phyloP scores from a whole-genome alignment of 2,888 invertebrate species.

The Malthinus flaveolus region DNA sequence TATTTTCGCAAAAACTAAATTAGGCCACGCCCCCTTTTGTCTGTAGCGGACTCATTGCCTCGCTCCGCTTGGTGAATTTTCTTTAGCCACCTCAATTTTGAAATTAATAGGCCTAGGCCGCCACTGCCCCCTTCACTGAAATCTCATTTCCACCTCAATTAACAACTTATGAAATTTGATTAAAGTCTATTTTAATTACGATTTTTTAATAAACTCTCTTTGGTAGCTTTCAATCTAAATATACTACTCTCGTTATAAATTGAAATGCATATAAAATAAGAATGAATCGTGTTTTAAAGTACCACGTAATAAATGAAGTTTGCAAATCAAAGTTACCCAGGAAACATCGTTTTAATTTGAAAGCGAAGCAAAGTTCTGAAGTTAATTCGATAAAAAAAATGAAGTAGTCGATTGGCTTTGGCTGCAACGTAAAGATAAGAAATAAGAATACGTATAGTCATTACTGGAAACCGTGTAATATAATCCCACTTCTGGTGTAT shows the following conservation, averaged over 20 bases:
- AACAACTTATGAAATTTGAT: too few relatives aligned
- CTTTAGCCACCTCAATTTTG: too few relatives aligned
- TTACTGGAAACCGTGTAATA: conserved; percentile 38
- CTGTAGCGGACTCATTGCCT: too few relatives aligned
- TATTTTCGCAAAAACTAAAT: too few relatives aligned
- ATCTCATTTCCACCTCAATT: too few relatives aligned
- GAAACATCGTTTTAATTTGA: conserved; percentile 17
- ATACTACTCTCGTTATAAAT: neutral
- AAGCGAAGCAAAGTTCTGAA: conserved; percentile 20
- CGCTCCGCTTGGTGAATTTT: too few relatives aligned
- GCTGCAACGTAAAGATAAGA: conserved; percentile 38
- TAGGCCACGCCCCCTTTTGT: too few relatives aligned
- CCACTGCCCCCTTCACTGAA: too few relatives aligned
- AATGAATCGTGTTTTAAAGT: conserved; percentile 10
- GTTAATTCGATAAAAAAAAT: conserved; percentile 23
- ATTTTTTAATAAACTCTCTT: too few relatives aligned
- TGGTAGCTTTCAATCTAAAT: too few relatives aligned
- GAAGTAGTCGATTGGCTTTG: conserved; percentile 37
- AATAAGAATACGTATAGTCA: conserved; percentile 35
- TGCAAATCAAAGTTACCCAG: conserved; percentile 13
- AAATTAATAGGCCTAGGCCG: too few relatives aligned
- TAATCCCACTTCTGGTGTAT: conserved; percentile 35
- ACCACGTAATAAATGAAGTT: conserved; percentile 19
- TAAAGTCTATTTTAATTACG: too few relatives aligned
- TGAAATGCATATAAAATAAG: conserved; percentile 2